Base-by-base conservation (phyloP, 2,797 vertebrate species). In the Coregonus ussuriensis region DNA sequence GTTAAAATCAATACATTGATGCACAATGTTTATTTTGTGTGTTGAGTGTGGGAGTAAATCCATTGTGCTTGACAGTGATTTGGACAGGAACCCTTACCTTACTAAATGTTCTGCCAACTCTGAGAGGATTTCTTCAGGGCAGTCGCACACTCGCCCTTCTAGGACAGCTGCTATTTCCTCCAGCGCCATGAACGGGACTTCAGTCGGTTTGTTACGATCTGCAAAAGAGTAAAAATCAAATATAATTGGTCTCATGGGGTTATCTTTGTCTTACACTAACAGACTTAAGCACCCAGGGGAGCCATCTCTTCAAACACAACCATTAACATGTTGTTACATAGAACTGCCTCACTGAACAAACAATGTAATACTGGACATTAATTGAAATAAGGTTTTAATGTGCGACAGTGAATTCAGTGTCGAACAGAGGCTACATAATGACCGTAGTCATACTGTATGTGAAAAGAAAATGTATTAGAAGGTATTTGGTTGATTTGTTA, bases 101-200 rank as follows among this genome's bases (percentile, higher is more conserved):
- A 94, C 90, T 87, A 99, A 89, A 75, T 96, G 92, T 81, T 96
- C 95, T 13, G 97, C 95, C 82, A 99, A 91, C 85, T 98, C 96
- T 53, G 91, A 88, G 79, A 98, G 90, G 87, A 97, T 94, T 78
- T 98, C 97, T 74, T 97, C 96, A 0, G 97, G 95, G 79, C 94
- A 96, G 91, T 99, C 98, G 11, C 89, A 92, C 84, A 96, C 69
- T 54, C 82, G 91, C 78, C 93, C 91, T 90, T 94, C 94, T 86
- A 99, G 92, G 86, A 96, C 89, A 1, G 93, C 93, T 78, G 91
- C 87, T 65, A 98, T 95, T 88, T 98, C 96, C 83, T 96, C 94
- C 82, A 90, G 91, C 56, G 94, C 91, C 95, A 99, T 93, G 81
- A 99, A 99, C 69, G 83, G 81, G 54, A 95, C 87, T 72, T 96